Base-by-base conservation (phyloP, 37 sponge, comb jelly and placozoan species). In the Haliclona indistincta region DNA sequence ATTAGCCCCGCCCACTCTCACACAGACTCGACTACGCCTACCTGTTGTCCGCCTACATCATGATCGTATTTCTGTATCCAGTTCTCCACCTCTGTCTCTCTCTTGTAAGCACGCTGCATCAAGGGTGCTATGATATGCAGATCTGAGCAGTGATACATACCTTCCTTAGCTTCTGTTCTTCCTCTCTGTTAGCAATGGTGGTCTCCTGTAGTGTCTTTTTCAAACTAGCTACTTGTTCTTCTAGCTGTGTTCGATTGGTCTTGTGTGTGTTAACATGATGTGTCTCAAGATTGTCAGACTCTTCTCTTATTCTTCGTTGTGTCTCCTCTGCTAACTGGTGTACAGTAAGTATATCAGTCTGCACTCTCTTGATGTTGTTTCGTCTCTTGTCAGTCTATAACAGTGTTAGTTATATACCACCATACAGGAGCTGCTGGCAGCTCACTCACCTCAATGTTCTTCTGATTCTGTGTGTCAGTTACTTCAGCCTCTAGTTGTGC, bases 1-100 rank as follows among this genome's bases (percentile, higher is more conserved):
- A 69, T 69, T 26, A 11, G 23, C 23, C 10, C 28, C 17, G 28
- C 66, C 39, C 36, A 64, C 8, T n/a, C 8, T 15, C 66, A 64
- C 38, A 64, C 38, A 36, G 13, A 32, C 34, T 25, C 7, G 17
- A 54, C 35, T 11, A 20, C 3, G 23, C 39, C 29, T 26, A 84
- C 95, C 88, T 97, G 98, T 52, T 88, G 74, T 42, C 88, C 92
- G 26, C 90, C 94, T 89, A 97, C 91, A 29, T 97, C 98, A 63
- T 63, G 34, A 56, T 97, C 98, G 56, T 97, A 97, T 37, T 91
- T 89, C 32, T 81, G 74, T 44, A 97, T 94, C 98, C 98, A 97
- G 52, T 90, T 97, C 35, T 97, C 98, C 13, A 93, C 76, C 55
- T 94, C 98, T 64, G 81, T 74, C 47, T 97, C 98, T 15, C 87